Percentiles rank a stretch among this genome's conserved stretches.
phyloP scores from a whole-genome alignment of 2,113 vertebrate species.

The Pygoscelis adeliae region DNA sequence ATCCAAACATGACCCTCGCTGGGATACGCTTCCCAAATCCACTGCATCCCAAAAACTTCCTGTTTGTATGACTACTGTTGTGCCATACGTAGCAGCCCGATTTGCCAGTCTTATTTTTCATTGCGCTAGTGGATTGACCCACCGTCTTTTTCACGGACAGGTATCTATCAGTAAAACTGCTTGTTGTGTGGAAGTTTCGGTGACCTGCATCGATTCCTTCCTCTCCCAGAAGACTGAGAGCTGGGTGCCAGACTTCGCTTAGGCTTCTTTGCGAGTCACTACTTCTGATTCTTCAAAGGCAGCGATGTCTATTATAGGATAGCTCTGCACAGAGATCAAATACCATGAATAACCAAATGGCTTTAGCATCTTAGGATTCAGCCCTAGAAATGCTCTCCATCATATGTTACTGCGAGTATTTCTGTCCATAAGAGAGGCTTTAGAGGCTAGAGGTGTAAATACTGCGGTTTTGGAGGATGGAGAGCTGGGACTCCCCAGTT shows the following conservation, averaged over 20 bases:
- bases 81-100: accelerated
- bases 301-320: not conserved
- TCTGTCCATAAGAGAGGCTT: not conserved
- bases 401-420: not conserved
- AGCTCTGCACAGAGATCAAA: not conserved
- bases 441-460: not conserved
- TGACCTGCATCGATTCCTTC: not conserved
- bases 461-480: not conserved
- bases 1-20: accelerated
- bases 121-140: no score
- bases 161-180: accelerated
- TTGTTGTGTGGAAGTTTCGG: not conserved
- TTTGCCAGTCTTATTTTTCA: not conserved
- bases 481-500: not conserved
- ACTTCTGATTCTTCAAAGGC: not conserved
- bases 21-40: not conserved
- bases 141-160: not conserved
- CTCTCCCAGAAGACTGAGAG: not conserved
- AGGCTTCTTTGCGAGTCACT: not conserved
- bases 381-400: not conserved
- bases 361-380: not conserved
- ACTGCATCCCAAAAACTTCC: not conserved
- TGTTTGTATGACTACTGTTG: not conserved
- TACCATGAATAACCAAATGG: not conserved
- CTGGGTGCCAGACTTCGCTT: not conserved